Conservation (phyloP, 2,888 invertebrate genomes). For the Molanna angustata region DNA sequence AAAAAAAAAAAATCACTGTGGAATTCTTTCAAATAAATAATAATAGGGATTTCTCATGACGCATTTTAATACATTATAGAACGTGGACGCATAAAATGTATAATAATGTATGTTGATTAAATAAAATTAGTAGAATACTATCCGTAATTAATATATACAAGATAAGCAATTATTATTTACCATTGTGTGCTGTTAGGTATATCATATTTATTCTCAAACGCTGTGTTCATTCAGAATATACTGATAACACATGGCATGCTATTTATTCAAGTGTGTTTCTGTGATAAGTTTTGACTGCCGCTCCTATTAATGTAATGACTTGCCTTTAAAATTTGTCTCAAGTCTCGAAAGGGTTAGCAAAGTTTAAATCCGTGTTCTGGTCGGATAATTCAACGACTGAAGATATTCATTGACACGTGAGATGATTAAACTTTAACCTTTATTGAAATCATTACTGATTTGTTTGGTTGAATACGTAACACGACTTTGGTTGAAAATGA, state of each 20-base stretch:
- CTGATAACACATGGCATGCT: slow-evolving; percentile 6
- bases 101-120: too few species aligned
- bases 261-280: slow-evolving; percentile 28
- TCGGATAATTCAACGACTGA: neutral
- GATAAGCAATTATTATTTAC: slow-evolving; percentile 7
- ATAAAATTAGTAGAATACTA: too few species aligned
- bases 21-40: too few species aligned
- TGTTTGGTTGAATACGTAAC: too few species aligned
- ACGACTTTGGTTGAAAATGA: too few species aligned
- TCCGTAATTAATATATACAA: slow-evolving; percentile 8
- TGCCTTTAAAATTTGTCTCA: slow-evolving; percentile 11
- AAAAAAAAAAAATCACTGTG: too few species aligned
- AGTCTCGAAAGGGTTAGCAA: neutral
- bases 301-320: slow-evolving; percentile 17
- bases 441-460: too few species aligned
- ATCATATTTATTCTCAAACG: slow-evolving; percentile 12
- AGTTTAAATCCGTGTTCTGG: neutral
- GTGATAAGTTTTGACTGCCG: slow-evolving; percentile 24
- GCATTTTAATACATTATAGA: too few species aligned
- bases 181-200: neutral
- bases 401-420: too few species aligned
- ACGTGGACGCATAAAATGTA: too few species aligned
- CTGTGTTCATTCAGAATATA: neutral
- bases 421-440: too few species aligned
- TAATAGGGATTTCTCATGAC: too few species aligned